Base-by-base conservation (phyloP, 2,113 vertebrate genomes). In the Saccopteryx bilineata region DNA sequence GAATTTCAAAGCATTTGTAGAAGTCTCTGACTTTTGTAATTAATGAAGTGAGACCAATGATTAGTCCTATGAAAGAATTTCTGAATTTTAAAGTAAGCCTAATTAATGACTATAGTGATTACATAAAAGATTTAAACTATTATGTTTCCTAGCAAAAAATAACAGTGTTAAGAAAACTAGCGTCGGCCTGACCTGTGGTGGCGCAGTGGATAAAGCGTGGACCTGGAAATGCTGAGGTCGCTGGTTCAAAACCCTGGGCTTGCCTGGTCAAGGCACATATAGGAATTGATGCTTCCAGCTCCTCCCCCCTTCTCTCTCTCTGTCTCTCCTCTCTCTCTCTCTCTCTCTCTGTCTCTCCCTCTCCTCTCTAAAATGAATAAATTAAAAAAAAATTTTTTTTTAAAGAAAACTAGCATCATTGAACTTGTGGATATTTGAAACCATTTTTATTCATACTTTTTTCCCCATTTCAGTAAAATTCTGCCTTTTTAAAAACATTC, bases 11-110 rank as follows among this genome's bases (percentile, higher is more conserved):
- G 52, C 3, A 14, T 69, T 75, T 69, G 78, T 65, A 89, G 61
- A 95, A 33, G 69, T 88, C 80, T 88, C 31, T 90, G 60, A 26
- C 56, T 96, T 95, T 95, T 26, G 1, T 46, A 91, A 52, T 58
- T 69, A 95, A 78, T 95, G 2, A 94, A 96, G 86, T 87, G 3
- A 93, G 96, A 71, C 65, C n/a, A 93, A 13, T 82, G 94, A 61
- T 84, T 84, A 94, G 86, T 26, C 39, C 65, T 96, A 54, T 13
- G 3, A 95, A 80, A 94, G 82, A 4, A 13, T 58, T 76, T 89
- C 71, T 83, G 50, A 65, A 69, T 76, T 33, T 2, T 85, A 17
- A 18, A 78, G 28, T 56, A 87, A 95, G 11, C 79, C 94, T 71
- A 72, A 5, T 95, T 71, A 72, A 5, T 95, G 81, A 68, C 21